These are phyloP conservation scores for Acanthosepion esculentum DNA, from an alignment of 2,888 invertebrate genomes.

Conservation along the genomic window DNA sequence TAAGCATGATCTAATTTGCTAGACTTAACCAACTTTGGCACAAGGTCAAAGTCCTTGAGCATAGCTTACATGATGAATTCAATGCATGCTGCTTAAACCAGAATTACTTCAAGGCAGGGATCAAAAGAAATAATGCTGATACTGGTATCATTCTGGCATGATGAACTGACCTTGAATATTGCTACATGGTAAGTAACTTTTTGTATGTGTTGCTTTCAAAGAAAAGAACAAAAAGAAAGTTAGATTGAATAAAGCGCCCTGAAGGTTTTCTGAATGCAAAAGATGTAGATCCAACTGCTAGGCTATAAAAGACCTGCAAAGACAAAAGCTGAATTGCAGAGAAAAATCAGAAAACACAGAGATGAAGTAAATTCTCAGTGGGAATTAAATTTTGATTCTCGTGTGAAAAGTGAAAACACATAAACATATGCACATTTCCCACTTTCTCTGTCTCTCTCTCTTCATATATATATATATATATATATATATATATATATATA, in stretches of 20 bases:
- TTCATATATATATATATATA: no score
- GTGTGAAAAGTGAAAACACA: not conserved
- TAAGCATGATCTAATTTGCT: no score
- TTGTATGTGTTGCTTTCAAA: not conserved
- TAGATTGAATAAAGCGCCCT: not conserved
- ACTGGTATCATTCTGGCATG: not conserved
- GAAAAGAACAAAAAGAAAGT: not conserved
- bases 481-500: no score
- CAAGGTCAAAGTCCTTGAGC: not conserved
- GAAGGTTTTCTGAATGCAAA: not conserved
- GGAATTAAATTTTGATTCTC: not conserved
- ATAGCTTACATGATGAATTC: not conserved
- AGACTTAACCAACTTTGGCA: not conserved
- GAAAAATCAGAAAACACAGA: not conserved
- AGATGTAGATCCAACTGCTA: not conserved
- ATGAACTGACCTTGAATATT: not conserved
- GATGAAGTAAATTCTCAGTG: not conserved
- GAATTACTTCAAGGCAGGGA: not conserved
- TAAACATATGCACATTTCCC: not conserved
- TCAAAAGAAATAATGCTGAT: not conserved
- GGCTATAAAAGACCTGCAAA: not conserved
- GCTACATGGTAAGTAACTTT: not conserved
- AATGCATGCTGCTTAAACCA: not conserved
- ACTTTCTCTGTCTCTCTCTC: no score
- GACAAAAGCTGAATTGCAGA: not conserved